Conservation (phyloP, 2,888 invertebrate genomes). For the Hylaea fasciaria region DNA sequence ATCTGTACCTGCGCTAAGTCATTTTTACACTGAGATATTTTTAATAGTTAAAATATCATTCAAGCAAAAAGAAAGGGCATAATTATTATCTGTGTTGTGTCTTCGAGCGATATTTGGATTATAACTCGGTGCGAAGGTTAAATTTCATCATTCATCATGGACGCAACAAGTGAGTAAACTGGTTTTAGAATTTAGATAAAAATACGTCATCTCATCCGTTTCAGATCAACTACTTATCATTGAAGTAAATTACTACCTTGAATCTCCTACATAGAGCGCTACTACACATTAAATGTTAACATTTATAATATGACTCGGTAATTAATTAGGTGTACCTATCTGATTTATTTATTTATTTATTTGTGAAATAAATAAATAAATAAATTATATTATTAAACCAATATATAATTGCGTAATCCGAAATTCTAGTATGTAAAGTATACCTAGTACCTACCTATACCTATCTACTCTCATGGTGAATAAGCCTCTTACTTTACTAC, state of each 20-base stretch:
- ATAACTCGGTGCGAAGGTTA: conserved; percentile 71
- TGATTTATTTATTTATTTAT: no score
- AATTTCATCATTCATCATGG: conserved; percentile 75
- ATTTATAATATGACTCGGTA: no score
- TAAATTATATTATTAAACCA: no score
- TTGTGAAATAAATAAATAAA: no score
- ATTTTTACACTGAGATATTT: conserved; percentile 4
- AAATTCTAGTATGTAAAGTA: no score
- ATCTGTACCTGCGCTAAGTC: conserved; percentile 5
- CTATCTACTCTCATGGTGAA: no score
- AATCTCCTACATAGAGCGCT: no score
- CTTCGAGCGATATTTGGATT: conserved; percentile 48
- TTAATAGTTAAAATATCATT: background rate
- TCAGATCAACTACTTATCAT: conserved; percentile 13
- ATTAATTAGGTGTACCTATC: no score
- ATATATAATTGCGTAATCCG: no score
- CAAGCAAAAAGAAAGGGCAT: conserved; percentile 1
- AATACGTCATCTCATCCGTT: conserved; percentile 32
- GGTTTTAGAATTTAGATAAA: conserved; percentile 48
- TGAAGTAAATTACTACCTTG: background rate
- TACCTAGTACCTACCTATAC: no score
- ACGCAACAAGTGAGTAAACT: conserved; percentile 80
- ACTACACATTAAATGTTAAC: no score
- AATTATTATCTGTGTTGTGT: conserved; percentile 38
- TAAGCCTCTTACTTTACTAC: no score